Conservation (phyloP, 2,797 vertebrate genomes). For the Nasua narica region DNA sequence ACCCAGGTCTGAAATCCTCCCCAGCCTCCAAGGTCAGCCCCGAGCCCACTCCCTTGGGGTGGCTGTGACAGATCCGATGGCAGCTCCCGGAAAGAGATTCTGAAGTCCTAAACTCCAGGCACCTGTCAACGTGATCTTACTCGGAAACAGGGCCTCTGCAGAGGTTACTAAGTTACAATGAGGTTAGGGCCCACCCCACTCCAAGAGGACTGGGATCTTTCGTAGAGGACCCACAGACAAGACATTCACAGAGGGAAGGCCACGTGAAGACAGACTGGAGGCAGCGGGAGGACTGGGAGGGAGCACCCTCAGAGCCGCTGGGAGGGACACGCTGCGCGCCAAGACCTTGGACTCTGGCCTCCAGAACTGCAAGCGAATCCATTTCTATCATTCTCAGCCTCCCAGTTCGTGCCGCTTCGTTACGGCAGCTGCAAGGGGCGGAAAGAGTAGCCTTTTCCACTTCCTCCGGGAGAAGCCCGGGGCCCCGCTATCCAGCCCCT, state of each 20-base stretch:
- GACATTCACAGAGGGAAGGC: background rate
- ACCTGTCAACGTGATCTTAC: background rate
- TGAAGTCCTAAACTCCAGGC: background rate
- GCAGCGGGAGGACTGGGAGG: background rate
- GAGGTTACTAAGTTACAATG: background rate
- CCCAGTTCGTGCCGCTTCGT: background rate
- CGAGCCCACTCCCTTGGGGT: background rate
- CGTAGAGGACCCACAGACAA: background rate
- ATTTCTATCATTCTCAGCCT: background rate
- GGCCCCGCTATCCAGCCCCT: rapidly evolving
- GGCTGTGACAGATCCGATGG: background rate
- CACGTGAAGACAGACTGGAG: background rate
- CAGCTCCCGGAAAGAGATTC: background rate
- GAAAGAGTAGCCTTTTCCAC: background rate
- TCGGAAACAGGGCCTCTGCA: background rate
- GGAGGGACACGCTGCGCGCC: background rate
- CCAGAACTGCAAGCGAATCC: background rate
- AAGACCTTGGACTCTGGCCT: background rate
- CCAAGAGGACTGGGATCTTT: background rate
- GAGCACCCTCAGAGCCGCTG: background rate
- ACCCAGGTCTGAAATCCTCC: background rate
- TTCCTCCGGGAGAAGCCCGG: background rate
- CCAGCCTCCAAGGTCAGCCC: background rate
- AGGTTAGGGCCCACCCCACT: background rate
- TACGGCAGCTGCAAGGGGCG: background rate